Conservation (phyloP, 2,797 vertebrate genomes). For the Helostoma temminkii region DNA sequence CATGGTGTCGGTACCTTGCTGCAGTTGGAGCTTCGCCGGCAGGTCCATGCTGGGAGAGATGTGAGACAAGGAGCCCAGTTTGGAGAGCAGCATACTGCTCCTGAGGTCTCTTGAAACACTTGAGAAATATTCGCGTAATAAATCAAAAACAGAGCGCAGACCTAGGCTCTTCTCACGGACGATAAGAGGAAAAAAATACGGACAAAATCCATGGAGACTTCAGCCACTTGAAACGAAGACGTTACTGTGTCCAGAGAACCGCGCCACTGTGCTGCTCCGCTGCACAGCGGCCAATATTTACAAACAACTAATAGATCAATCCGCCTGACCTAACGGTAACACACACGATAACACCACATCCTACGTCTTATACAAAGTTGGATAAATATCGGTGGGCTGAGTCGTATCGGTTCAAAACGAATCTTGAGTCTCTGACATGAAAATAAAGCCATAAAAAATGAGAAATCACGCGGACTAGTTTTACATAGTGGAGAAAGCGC, state of each 20-base stretch:
- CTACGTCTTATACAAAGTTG: accelerated
- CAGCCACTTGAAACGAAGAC: background rate
- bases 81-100: constrained; percentile 90
- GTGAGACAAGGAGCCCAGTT: constrained; percentile 91
- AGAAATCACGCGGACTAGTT: constrained; percentile 65
- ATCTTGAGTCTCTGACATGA: accelerated
- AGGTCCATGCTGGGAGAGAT: constrained; percentile 90
- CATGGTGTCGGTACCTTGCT: constrained; percentile 85
- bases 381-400: accelerated
- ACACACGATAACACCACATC: background rate
- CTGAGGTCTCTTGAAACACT: background rate
- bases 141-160: background rate
- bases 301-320: constrained; percentile 27
- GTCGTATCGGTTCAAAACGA: accelerated
- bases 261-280: constrained; percentile 3
- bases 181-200: background rate
- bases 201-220: background rate
- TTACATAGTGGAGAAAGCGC: constrained; percentile 79
- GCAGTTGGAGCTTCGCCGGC: constrained; percentile 90
- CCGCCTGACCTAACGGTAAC: constrained; percentile 20
- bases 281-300: constrained; percentile 27
- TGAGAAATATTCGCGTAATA: background rate
- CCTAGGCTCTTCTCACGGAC: background rate
- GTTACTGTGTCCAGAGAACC: background rate
- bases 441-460: accelerated